Conservation (phyloP, 1,140 invertebrate species). For the Microplitis demolitor region DNA sequence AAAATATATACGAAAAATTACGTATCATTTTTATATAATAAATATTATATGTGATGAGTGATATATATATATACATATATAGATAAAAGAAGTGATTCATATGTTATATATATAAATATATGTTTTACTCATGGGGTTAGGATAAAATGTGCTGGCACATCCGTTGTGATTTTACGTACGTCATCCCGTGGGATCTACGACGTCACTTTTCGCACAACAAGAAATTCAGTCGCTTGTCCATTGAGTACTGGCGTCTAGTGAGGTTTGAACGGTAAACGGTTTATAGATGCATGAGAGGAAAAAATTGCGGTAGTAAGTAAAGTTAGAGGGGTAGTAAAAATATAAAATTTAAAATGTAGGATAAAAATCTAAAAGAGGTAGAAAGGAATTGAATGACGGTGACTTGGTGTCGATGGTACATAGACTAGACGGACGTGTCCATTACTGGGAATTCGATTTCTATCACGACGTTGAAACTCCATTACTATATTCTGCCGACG, state of each 20-base stretch:
- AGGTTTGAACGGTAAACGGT: no score
- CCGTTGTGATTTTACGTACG: no score
- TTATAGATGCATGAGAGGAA: background rate
- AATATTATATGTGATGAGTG: no score
- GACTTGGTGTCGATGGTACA: background rate
- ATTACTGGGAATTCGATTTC: constrained; percentile 18
- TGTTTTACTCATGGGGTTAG: no score
- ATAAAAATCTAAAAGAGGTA: background rate
- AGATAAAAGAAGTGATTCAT: no score
- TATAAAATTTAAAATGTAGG: background rate
- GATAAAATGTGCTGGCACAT: no score
- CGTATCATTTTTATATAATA: no score
- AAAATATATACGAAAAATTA: no score
- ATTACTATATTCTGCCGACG: background rate
- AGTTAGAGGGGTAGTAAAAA: background rate
- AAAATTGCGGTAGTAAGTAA: background rate
- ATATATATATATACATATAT: no score
- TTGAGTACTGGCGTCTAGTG: background rate
- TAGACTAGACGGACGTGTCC: background rate
- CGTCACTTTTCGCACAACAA: no score
- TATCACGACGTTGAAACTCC: constrained; percentile 18
- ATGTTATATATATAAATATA: no score
- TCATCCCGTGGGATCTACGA: no score
- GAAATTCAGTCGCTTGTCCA: background rate
- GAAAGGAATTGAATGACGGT: constrained; percentile 10